These are phyloP conservation scores for Ariolimax columbianus DNA, from an alignment of 2,888 invertebrate genomes.

Conservation along the genomic window DNA sequence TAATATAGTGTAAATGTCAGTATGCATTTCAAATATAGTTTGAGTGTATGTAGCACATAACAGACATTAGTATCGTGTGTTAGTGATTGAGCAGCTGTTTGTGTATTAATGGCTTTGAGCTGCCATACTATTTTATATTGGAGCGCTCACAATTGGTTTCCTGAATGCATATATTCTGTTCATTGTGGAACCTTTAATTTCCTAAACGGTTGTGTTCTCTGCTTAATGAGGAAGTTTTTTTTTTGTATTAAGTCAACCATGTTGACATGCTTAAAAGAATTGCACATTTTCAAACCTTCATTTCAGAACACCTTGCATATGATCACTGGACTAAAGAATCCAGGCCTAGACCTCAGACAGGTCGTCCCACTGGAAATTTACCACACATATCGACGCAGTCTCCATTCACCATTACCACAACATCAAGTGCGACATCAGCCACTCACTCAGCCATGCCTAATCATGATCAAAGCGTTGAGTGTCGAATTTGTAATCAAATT, in stretches of 20 bases:
- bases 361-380: background rate
- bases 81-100: background rate
- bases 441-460: background rate
- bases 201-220: background rate
- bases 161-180: background rate
- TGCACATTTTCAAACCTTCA: constrained; percentile 41
- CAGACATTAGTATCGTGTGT: background rate
- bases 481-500: constrained; percentile 15
- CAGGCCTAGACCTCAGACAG: background rate
- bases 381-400: background rate
- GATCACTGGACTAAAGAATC: background rate
- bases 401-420: background rate
- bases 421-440: background rate
- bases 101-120: background rate
- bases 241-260: background rate
- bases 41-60: background rate
- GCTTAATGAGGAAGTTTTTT: background rate
- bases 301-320: constrained; percentile 38
- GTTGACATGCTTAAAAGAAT: constrained; percentile 8
- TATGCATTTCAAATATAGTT: too few species aligned
- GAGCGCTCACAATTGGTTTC: background rate
- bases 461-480: constrained; percentile 15
- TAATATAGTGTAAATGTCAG: too few species aligned
- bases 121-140: background rate
- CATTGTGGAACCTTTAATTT: background rate